Percentiles rank a stretch among this genome's conserved stretches.
phyloP scores from a whole-genome alignment of 2,113 vertebrate genomes.

The Chaetops frenatus region DNA sequence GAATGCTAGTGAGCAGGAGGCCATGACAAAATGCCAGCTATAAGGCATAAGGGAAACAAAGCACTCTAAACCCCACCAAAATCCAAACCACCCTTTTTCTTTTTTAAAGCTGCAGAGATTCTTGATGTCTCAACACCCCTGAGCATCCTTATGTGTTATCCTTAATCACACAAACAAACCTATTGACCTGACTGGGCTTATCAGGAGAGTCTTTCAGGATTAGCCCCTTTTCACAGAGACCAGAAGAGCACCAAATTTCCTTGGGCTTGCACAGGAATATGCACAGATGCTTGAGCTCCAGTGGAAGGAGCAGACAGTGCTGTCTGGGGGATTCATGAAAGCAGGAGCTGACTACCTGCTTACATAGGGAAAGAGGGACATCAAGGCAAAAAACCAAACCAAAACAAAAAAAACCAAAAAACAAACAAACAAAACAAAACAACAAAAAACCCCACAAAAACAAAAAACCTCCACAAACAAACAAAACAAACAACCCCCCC shows the following conservation, averaged over 20 bases:
- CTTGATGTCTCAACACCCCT: background rate
- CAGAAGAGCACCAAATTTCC: background rate
- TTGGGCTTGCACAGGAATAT: background rate
- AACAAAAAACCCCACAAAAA: no score
- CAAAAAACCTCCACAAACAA: no score
- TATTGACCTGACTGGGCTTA: background rate
- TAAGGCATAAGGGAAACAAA: background rate
- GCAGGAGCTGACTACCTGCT: background rate
- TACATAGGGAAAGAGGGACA: background rate
- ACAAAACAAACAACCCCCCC: no score
- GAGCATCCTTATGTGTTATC: background rate
- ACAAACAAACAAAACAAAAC: background rate
- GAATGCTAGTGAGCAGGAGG: background rate
- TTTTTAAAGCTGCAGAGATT: background rate
- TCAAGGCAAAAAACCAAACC: background rate
- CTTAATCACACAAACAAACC: background rate
- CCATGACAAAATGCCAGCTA: constrained; percentile 44
- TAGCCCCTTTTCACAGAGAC: background rate
- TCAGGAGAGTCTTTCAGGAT: background rate
- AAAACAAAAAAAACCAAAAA: background rate
- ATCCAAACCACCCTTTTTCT: background rate
- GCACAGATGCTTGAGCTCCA: background rate
- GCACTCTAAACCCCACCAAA: background rate
- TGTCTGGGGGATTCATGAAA: background rate
- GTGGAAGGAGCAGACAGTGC: background rate